Evolutionary conservation across 2,113 vertebrate genomes (phyloP), one percentile per base, ranked within the genome.

Genomic region (Eclectus roratus): DNA sequence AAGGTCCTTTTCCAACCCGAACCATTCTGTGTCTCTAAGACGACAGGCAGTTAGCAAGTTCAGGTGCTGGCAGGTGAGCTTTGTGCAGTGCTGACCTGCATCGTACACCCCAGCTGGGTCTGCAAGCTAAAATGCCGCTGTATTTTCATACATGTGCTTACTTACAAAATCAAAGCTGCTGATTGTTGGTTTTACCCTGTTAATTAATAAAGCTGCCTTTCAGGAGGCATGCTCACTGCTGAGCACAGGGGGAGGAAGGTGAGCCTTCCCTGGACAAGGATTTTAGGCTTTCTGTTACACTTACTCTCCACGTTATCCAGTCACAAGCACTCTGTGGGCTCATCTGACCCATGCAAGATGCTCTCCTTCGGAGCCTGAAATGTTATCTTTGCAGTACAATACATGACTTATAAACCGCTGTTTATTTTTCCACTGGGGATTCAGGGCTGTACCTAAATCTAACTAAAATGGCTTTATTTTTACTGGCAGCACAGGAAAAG

Each of bases 51-150:
- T 6, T 4, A 52, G 17, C 20, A n/a, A 61, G 49, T 11, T 49
- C 47, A 37, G 50, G 82, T 47, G 84, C 33, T 50, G 37, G 50
- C 61, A 35, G 28, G 10, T 39, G n/a, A 86, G 37, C 73, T 72
- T 23, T 56, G 50, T 0, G 0, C 33, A 13, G 23, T 5, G 43
- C 81, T 50, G 66, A n/a, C 52, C 20, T 5, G 11, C 19, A 2
- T 31, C 1, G 5, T 7, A 10, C 23, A 24, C 23, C 47, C 52
- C 33, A 13, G 23, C 28, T 39, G 41, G 44, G n/a, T 27, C 61
- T 39, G 61, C 37, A 13, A 25, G 35, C 46, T 44, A 53, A 41
- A 47, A 17, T 1, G 8, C 58, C 41, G 50, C 41, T 43, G 28
- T 24, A 17, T 70, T 80, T 76, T 61, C 58, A 53, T 17, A 52